Base-by-base conservation (phyloP, 2,888 invertebrate genomes). In the Ischnura elegans region DNA sequence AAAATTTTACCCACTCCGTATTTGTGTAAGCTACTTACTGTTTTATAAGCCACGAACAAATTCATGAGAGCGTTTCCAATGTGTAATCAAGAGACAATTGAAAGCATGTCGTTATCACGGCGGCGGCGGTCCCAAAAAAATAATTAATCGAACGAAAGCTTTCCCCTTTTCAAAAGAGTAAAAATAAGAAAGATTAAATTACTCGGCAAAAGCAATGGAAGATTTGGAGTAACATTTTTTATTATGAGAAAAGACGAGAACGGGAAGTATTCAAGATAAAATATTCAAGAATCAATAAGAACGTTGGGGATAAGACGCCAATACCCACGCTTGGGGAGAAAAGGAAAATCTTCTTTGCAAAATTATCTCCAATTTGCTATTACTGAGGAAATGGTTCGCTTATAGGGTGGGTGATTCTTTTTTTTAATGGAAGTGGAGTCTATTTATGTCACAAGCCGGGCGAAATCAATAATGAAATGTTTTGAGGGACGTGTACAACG, bases 391-490 rank as follows among this genome's bases (percentile, higher is more conserved):
- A 36, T 16, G 76, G 76, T 36, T 36, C 4, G 76, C 13, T 76
- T 76, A 76, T 76, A 8, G 76, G 10, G 76, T 36, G 36, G 36
- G 76, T 36, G 76, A 13, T 13, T 0, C 76, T 36, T 29, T 76
- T 76, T 76, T 76, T 76, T n/a, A n/a, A 76, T 36, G 2, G 76
- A 76, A 76, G 61, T n/a, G 61, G 61, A 19, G 76, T 76, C 76
- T 76, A 76, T 76, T 76, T 76, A 76, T 76, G 76, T 36, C 76
- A 76, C 36, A 29, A 76, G 10, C 76, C 76, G 16, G 36, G 29
- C 13, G 76, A 76, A 76, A 76, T 76, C 76, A 76, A 76, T 76
- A 76, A 76, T 76, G 76, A 76, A 76, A n/a, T 29, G 25, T 16
- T 8, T 8, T 36, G 16, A 16, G 76, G 36, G 16, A 13, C 76